Base-by-base conservation (phyloP, 2,113 vertebrate species). In the Pongo pygmaeus region DNA sequence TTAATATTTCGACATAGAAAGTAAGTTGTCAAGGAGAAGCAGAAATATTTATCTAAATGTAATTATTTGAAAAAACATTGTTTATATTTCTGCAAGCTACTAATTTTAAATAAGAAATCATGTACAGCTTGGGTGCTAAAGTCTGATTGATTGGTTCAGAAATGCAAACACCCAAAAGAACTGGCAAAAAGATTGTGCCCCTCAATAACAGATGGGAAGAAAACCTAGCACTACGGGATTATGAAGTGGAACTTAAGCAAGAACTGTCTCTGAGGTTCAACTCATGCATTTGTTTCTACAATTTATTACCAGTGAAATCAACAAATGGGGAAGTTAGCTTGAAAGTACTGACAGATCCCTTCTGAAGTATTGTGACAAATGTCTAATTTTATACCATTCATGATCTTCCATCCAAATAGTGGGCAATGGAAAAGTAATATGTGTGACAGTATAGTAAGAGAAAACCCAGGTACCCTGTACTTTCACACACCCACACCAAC, bases 81-180 rank as follows among this genome's bases (percentile, higher is more conserved):
- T 74, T 94, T 94, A 52, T n/a, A 92, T 61, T 96, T 94, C 77
- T 85, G 79, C 52, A 96, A 96, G 0, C 5, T 25, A 32, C 67
- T 94, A 78, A 20, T 72, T 93, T 93, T 64, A 87, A 89, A 27
- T 52, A 64, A 70, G 48, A 46, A 94, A 52, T 32, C 7, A 35
- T 9, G 43, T 55, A 89, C 50, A 81, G 35, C 11, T 67, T 17
- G 3, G 18, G 80, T 30, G 12, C 32, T 94, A 30, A 94, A 23
- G 55, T 85, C 23, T 70, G 16, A 40, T 83, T 72, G 74, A 48
- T 40, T 86, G 35, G 17, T 79, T 84, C 38, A 43, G 48, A 50
- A 87, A 74, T 48, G 22, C 57, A 91, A 93, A 91, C 3, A 94
- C 32, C 27, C 40, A 84, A 35, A 20, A 78, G 12, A 69, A 59